Base-by-base conservation (phyloP, 1,140 invertebrate species). In the Ips typographus region DNA sequence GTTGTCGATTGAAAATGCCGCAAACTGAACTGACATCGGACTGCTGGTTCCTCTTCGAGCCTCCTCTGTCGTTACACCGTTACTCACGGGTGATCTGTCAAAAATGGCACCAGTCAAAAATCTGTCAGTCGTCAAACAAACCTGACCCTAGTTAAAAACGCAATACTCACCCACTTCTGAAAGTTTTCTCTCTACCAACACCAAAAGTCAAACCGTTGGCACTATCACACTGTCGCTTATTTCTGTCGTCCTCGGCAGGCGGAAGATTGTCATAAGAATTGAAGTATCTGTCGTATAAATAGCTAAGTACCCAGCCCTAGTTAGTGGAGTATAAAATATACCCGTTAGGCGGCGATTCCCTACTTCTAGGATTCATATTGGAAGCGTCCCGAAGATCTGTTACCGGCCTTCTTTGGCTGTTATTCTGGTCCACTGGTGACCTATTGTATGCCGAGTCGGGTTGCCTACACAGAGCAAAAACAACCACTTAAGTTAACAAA, bases 331-430 rank as follows among this genome's bases (percentile, higher is more conserved):
- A 22, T 22, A 22, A 22, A 22, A 22, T 59, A 60, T 65, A 71
- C 63, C 69, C 58, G 60, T 72, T 57, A 67, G 73, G 77, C 44
- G 74, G 78, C 55, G 75, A 75, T 60, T 79, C 76, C 76, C 78
- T 79, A 62, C 78, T 80, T 7, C 80, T 60, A 1, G 80, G 76
- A 70, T 80, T 80, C 77, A 79, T 78, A 73, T 80, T 78, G 75
- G 75, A 78, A 71, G 79, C 77, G 73, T 82, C 75, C 59, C 78
- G 72, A 66, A 81, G 77, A 52, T 81, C 79, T 40, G 77, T 77
- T 40, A 74, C 71, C 39, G 76, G 77, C 59, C 77, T 74, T 56
- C 77, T 68, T 55, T 78, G 78, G 62, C 74, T 76, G 59, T 77
- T 77, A 58, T 77, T 77, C 61, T 75, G 79, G 56, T 79, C 77